Evolutionary conservation across 1,140 invertebrate species (phyloP).

Genomic region (Druon quercuslanigerum): DNA sequence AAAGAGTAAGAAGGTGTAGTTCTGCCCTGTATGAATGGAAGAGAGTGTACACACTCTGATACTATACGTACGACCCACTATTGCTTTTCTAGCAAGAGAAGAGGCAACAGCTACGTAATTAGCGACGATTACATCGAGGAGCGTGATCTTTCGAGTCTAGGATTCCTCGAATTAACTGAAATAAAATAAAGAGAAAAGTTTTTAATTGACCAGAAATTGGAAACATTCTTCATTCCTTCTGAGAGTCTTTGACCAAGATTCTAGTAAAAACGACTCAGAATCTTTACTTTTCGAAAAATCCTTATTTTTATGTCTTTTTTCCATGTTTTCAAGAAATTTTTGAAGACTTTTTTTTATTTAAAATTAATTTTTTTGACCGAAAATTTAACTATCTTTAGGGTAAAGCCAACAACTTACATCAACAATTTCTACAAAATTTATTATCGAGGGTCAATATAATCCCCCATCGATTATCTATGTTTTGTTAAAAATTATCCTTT

Average conservation of each 20-base stretch:
- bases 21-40: background rate
- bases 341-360: too few relatives aligned
- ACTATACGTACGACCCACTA: slow-evolving; percentile 14
- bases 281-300: too few relatives aligned
- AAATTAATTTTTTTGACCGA: too few relatives aligned
- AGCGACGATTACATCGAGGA: slow-evolving; percentile 13
- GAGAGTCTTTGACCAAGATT: background rate
- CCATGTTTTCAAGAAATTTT: too few relatives aligned
- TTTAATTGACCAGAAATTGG: background rate
- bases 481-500: too few relatives aligned
- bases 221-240: slow-evolving; percentile 12
- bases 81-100: slow-evolving; percentile 24
- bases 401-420: too few relatives aligned
- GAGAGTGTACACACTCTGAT: background rate
- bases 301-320: too few relatives aligned
- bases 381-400: too few relatives aligned
- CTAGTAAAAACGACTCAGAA: background rate
- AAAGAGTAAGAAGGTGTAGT: background rate
- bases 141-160: slow-evolving; percentile 22
- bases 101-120: slow-evolving; percentile 6
- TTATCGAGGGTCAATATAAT: too few relatives aligned
- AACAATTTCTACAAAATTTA: too few relatives aligned
- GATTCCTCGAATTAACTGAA: slow-evolving; percentile 20
- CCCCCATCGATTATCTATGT: too few relatives aligned
- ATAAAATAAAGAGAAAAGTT: slow-evolving; percentile 21